Percentiles rank a stretch among this genome's conserved stretches.
Conservation (phyloP, 2,888 invertebrate genomes). For the Synergus japonicus region DNA sequence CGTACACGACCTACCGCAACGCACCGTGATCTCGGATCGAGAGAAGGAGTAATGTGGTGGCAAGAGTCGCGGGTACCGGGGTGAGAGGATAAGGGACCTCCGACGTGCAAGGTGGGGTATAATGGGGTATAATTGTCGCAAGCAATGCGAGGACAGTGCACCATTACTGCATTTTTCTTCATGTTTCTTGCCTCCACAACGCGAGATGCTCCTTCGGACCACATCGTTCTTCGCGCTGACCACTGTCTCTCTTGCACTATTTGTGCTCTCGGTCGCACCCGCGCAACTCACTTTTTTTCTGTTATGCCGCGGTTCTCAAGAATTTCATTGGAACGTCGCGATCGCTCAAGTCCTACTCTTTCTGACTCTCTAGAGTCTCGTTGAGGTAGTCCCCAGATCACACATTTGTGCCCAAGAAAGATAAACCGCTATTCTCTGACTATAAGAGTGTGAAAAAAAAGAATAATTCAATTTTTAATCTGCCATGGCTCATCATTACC, state of each 20-base stretch:
- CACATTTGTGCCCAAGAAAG: constrained; percentile 43
- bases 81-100: constrained; percentile 45
- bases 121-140: constrained; percentile 77
- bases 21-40: constrained; percentile 58
- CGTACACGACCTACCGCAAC: constrained; percentile 74
- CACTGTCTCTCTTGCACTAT: constrained; percentile 58
- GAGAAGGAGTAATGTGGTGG: constrained; percentile 49
- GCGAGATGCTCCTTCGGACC: constrained; percentile 56
- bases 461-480: background rate
- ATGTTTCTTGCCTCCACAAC: constrained; percentile 65
- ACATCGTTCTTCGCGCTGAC: constrained; percentile 31
- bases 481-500: background rate
- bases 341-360: constrained; percentile 47
- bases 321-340: constrained; percentile 73
- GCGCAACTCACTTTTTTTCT: constrained; percentile 64
- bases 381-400: constrained; percentile 67
- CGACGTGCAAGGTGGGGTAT: constrained; percentile 63
- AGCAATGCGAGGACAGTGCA: constrained; percentile 77
- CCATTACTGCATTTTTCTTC: constrained; percentile 77
- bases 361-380: constrained; percentile 58
- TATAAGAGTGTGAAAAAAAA: background rate
- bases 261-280: constrained; percentile 58
- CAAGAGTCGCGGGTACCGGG: constrained; percentile 43
- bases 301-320: constrained; percentile 65
- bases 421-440: background rate